A percentile compares a stretch with the other conserved stretches of the same genome.
phyloP scores from a whole-genome alignment of 2,888 invertebrate species.

The Amphipyra berbera region DNA sequence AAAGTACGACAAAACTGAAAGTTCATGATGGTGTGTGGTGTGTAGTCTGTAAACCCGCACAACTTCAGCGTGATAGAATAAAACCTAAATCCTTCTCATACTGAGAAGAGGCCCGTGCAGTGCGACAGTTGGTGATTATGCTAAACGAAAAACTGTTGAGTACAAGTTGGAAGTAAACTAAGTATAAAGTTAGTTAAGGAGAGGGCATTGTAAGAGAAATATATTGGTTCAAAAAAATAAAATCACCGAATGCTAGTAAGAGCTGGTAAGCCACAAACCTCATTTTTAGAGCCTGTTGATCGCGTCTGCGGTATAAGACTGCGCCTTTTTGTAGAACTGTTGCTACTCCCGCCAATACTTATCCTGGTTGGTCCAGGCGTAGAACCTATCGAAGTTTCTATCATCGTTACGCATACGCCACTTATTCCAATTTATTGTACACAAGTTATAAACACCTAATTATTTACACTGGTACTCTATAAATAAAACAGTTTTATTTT shows the following conservation, averaged over 20 bases:
- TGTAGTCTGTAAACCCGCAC: no score
- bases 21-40: no score
- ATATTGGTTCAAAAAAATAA: not conserved
- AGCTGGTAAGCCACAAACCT: constrained; percentile 67
- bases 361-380: constrained; percentile 72
- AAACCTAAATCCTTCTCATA: no score
- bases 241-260: not conserved
- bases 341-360: constrained; percentile 83
- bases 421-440: constrained; percentile 16
- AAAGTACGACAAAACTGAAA: no score
- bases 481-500: constrained; percentile 15
- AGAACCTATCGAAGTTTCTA: constrained; percentile 78
- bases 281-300: constrained; percentile 67
- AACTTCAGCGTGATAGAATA: no score
- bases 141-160: no score
- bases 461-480: constrained; percentile 1
- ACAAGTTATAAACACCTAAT: not conserved
- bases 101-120: no score
- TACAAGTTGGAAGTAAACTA: no score
- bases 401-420: constrained; percentile 63
- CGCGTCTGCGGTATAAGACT: constrained; percentile 77
- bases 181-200: no score
- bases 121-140: no score
- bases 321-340: constrained; percentile 74
- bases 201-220: no score